Conservation (phyloP, 1,140 invertebrate species). For the Hyles vespertilio region DNA sequence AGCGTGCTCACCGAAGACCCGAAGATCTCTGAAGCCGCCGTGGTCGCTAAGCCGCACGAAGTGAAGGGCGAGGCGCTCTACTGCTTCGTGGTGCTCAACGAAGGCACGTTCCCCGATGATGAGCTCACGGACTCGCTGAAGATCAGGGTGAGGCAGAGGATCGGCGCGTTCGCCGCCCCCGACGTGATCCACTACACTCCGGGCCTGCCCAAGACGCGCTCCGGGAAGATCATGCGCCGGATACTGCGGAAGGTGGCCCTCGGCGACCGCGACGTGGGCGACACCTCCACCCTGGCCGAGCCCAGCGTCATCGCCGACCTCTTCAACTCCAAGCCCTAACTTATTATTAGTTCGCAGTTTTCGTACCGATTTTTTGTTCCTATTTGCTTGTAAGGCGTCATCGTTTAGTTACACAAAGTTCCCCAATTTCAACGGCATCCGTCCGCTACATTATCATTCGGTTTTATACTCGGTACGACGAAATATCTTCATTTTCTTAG, state of each 20-base stretch:
- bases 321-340: conserved; percentile 81
- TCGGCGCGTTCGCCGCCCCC: conserved; percentile 97
- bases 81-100: conserved; percentile 94
- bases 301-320: conserved; percentile 88
- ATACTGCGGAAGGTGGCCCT: conserved; percentile 95
- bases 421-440: conserved; percentile 2
- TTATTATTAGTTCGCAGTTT: no score
- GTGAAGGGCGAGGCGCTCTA: conserved; percentile 98
- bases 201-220: conserved; percentile 96
- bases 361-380: conserved; percentile 15
- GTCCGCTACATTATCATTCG: neutral
- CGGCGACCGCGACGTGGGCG: conserved; percentile 92
- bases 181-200: conserved; percentile 96
- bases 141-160: conserved; percentile 90
- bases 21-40: conserved; percentile 93
- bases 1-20: conserved; percentile 90
- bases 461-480: neutral
- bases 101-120: conserved; percentile 82
- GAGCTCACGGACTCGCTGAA: conserved; percentile 86
- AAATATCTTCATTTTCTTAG: neutral
- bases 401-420: neutral
- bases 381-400: conserved; percentile 6
- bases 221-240: conserved; percentile 98
- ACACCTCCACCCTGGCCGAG: conserved; percentile 94
- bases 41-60: conserved; percentile 93